Conservation (phyloP, 2,797 vertebrate species). For the Agapornis canus region DNA sequence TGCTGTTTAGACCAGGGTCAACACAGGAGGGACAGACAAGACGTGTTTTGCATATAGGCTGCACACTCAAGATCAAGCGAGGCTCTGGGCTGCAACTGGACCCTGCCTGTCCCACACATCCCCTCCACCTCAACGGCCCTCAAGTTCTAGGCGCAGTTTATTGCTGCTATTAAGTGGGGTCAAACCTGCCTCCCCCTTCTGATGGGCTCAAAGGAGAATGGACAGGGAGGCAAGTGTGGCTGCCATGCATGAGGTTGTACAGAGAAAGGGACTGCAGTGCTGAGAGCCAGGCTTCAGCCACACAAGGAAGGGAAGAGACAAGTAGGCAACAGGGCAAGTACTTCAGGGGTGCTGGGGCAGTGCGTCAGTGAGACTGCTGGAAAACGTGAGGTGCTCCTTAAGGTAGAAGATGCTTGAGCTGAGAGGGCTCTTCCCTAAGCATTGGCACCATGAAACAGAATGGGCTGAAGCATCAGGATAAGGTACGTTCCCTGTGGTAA, state of each 20-base stretch:
- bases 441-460: constrained; percentile 33
- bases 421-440: constrained; percentile 4
- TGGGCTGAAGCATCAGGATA: background rate
- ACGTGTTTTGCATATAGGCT: constrained; percentile 64
- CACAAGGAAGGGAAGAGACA: fast-evolving
- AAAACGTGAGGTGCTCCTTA: constrained; percentile 27
- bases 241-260: background rate
- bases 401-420: background rate
- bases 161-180: constrained; percentile 47
- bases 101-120: constrained; percentile 41
- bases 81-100: constrained; percentile 57
- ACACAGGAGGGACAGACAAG: constrained; percentile 61
- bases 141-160: background rate
- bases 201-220: background rate
- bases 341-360: background rate
- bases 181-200: background rate
- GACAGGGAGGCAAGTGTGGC: background rate
- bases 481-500: background rate
- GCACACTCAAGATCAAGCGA: constrained; percentile 59
- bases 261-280: background rate
- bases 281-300: background rate
- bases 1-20: constrained; percentile 63
- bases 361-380: background rate
- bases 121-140: constrained; percentile 14
- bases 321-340: background rate